phyloP scores from a whole-genome alignment of 2,113 vertebrate genomes.

The Scolopax mira region DNA sequence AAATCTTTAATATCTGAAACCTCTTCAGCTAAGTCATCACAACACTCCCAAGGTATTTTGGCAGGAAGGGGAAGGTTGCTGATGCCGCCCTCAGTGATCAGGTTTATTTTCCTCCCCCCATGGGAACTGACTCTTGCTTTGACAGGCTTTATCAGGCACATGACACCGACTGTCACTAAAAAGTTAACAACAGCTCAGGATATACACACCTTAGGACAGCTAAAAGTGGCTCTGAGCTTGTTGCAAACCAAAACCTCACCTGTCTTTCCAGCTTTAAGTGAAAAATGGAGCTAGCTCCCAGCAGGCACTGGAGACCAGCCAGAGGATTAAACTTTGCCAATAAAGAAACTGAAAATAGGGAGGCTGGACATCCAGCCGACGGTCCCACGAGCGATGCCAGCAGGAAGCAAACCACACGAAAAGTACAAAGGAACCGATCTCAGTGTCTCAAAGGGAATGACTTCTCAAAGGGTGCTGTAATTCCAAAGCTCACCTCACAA shows the following conservation, averaged over 20 bases:
- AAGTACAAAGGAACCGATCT: slow-evolving; percentile 28
- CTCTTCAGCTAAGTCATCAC: not conserved
- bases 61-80: not conserved
- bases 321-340: slow-evolving; percentile 17
- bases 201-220: not conserved
- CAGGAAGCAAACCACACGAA: not conserved
- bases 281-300: slow-evolving; percentile 14
- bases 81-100: not conserved
- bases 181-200: not conserved
- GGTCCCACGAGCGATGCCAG: not conserved
- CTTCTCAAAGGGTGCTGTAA: not conserved
- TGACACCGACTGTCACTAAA: not conserved
- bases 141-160: not conserved
- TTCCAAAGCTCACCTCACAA: slow-evolving; percentile 34
- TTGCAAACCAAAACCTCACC: not conserved
- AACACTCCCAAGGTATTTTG: not conserved
- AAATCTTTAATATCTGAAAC: not conserved
- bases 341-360: slow-evolving; percentile 6
- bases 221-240: not conserved
- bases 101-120: not conserved
- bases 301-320: not conserved
- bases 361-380: not conserved
- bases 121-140: not conserved
- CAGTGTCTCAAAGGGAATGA: not conserved
- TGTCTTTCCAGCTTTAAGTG: not conserved